A percentile compares a stretch with the other conserved stretches of the same genome.
phyloP scores from a whole-genome alignment of 2,113 vertebrate genomes.

The Tonatia bakeri region DNA sequence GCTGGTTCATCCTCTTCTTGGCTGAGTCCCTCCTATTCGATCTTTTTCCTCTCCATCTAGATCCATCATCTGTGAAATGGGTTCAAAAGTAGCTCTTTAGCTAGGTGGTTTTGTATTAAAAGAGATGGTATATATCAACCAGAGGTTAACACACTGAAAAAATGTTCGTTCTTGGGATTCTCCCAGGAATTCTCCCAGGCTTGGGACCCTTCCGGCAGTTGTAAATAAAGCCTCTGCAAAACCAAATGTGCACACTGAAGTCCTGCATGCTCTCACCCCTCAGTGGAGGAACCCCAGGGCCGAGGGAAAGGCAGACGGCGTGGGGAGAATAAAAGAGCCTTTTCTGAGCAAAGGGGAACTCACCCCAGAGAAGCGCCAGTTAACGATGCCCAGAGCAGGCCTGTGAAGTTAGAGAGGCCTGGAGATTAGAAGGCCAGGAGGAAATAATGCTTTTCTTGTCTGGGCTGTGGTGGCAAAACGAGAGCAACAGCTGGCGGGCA shows the following conservation, averaged over 20 bases:
- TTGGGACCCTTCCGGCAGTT: neutral
- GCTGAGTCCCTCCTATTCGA: neutral
- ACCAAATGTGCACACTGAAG: neutral
- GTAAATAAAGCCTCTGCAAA: neutral
- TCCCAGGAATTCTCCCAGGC: neutral
- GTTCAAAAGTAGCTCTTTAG: neutral
- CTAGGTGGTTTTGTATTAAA: neutral
- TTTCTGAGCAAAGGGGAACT: slow-evolving; percentile 72
- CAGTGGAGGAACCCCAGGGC: neutral
- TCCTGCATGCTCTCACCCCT: neutral
- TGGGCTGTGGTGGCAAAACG: slow-evolving; percentile 65
- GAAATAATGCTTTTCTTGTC: slow-evolving; percentile 86
- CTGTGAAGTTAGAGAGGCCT: slow-evolving; percentile 71
- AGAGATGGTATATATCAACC: neutral
- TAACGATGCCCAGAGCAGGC: slow-evolving; percentile 46
- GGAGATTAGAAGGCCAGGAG: slow-evolving; percentile 79
- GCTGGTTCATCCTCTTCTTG: neutral
- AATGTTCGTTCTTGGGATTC: neutral
- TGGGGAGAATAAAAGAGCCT: slow-evolving; percentile 54
- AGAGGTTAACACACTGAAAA: neutral
- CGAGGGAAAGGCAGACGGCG: neutral
- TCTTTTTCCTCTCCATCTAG: neutral
- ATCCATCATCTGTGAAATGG: neutral
- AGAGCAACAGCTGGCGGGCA: slow-evolving; percentile 82
- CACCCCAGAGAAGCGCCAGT: slow-evolving; percentile 45